Evolutionary conservation across 2,888 invertebrate genomes (phyloP).

Genomic region (Zaprionus bogoriensis): DNA sequence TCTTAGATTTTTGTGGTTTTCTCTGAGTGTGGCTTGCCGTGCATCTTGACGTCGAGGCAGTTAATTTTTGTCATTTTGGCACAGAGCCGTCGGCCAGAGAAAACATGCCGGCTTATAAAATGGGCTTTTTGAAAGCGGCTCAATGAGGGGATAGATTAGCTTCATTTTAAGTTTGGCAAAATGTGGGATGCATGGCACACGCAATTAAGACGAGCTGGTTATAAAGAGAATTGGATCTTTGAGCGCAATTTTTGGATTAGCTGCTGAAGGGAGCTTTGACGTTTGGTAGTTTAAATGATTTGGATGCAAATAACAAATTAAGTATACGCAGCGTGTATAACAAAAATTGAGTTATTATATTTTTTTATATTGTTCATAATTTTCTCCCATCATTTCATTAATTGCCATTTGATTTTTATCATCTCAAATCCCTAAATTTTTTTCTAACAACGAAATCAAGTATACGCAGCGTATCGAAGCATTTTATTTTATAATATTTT

Average conservation of each 20-base stretch:
- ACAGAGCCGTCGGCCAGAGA: constrained; percentile 50
- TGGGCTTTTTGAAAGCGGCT: constrained; percentile 43
- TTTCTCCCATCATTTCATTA: no score
- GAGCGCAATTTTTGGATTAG: background rate
- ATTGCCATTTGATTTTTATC: no score
- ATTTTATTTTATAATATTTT: no score
- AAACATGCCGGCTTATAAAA: constrained; percentile 50
- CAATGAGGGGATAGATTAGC: constrained; percentile 48
- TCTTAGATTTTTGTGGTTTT: constrained; percentile 44
- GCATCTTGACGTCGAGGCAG: constrained; percentile 53
- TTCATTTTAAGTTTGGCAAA: constrained; percentile 36
- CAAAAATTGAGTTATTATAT: no score
- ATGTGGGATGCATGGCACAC: background rate
- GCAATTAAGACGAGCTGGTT: constrained; percentile 7
- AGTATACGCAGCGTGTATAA: background rate
- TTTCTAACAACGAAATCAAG: no score
- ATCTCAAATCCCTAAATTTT: no score
- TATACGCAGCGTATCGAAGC: no score
- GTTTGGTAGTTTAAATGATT: background rate
- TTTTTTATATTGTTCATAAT: no score
- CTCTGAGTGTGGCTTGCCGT: constrained; percentile 15
- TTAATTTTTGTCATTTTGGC: constrained; percentile 67
- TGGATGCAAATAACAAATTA: background rate
- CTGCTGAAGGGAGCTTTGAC: background rate
- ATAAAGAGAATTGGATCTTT: background rate